Conservation (phyloP, 2,797 vertebrate genomes). For the Enteromius radiatus region DNA sequence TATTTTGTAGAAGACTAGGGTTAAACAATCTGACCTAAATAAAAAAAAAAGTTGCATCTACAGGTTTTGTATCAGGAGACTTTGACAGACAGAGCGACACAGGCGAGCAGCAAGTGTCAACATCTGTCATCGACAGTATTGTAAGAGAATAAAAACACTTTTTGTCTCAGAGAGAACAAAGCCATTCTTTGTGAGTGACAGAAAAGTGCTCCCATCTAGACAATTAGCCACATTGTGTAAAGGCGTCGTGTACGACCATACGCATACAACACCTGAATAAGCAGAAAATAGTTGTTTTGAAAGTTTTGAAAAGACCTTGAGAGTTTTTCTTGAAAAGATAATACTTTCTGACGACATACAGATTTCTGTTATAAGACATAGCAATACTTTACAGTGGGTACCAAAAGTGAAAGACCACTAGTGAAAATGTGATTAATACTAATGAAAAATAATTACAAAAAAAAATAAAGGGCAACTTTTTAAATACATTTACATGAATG, state of each 20-base stretch:
- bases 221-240: conserved; percentile 30
- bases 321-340: not conserved
- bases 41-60: not conserved
- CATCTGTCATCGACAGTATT: conserved; percentile 15
- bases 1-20: not conserved
- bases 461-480: not conserved
- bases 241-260: not conserved
- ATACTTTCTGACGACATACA: not conserved
- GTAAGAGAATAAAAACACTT: conserved; percentile 19
- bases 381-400: not conserved
- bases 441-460: not conserved
- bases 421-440: not conserved
- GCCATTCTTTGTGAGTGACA: conserved; percentile 14
- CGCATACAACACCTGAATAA: not conserved
- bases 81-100: conserved; percentile 16
- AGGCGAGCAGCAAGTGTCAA: conserved; percentile 9
- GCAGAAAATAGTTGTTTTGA: not conserved
- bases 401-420: too few species aligned
- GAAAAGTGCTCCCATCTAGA: conserved; percentile 4
- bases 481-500: not conserved
- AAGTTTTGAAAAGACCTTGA: conserved; percentile 11
- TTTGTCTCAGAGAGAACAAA: conserved; percentile 23
- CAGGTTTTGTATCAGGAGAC: conserved; percentile 2
- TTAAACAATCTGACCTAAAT: not conserved
- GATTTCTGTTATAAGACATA: not conserved